Conservation (phyloP, 2,888 invertebrate genomes). For the Rhingia campestris region DNA sequence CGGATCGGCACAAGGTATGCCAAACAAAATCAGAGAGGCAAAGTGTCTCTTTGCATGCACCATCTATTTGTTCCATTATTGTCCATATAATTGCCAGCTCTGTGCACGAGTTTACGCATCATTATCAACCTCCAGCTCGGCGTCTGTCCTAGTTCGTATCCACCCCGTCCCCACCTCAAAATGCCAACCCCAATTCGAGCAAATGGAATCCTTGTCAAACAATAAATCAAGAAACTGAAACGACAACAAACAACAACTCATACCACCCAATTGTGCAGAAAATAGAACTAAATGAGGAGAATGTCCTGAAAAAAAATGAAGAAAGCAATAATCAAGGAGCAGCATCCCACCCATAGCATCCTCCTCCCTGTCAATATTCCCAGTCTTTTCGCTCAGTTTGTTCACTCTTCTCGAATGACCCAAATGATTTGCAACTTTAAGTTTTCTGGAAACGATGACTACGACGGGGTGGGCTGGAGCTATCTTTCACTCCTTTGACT, state of each 20-base stretch:
- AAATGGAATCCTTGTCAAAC: conserved; percentile 59
- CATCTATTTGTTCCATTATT: conserved; percentile 14
- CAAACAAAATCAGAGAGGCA: conserved; percentile 3
- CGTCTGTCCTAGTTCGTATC: conserved; percentile 9
- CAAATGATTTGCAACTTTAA: conserved; percentile 34
- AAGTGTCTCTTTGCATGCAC: conserved; percentile 13
- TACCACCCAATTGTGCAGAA: conserved; percentile 11
- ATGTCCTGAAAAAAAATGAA: neutral
- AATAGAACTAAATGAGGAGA: conserved; percentile 8
- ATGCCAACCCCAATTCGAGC: conserved; percentile 53
- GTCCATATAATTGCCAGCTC: conserved; percentile 1
- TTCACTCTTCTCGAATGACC: conserved; percentile 43
- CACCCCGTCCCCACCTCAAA: neutral
- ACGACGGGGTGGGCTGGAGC: neutral
- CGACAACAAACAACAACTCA: conserved; percentile 40
- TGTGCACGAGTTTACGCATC: conserved; percentile 30
- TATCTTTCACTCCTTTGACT: conserved; percentile 23
- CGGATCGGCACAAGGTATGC: neutral
- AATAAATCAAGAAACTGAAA: conserved; percentile 56
- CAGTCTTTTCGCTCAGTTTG: neutral
- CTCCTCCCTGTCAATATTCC: neutral
- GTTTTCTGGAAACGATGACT: conserved; percentile 30
- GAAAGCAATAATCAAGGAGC: neutral
- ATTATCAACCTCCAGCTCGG: conserved; percentile 25
- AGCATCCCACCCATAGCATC: conserved; percentile 1